Base-by-base conservation (phyloP, 1,140 invertebrate genomes). In the Hyphantria cunea region DNA sequence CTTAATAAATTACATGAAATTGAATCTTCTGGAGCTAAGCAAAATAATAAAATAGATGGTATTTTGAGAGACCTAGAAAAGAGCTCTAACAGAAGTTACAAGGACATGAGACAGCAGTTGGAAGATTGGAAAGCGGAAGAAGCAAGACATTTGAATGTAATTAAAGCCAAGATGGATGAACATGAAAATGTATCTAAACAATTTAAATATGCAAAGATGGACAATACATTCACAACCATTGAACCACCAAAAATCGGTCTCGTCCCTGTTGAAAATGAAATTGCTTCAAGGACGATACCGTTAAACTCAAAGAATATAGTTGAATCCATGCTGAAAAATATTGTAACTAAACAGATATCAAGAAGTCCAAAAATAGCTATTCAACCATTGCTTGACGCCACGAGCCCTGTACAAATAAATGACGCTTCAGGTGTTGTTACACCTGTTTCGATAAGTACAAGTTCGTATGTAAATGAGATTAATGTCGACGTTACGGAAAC, bases 31-130 rank as follows among this genome's bases (percentile, higher is more conserved):
- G 59, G 65, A 15, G 31, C 51, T 6, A 52, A 64, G 8, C 63
- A 75, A 6, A 63, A 68, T 13, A 60, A 59, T 37, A 66, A 78
- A 70, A 56, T 81, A 6, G 17, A 51, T 59, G 10, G 47, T 39
- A 37, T 42, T 17, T 34, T 59, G 17, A 15, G 13, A 15, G 56
- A 59, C 17, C 31, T 59, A 41, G 15, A 49, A 59, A 39, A 13
- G 0, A 50, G 49, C 31, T 59, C 47, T 2, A 59, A 59, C 9
- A 42, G 41, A 9, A 41, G n/a, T 10, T 32, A 63, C 32, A 32
- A 4, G 8, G 14, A 58, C 14, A 39, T 64, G 41, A 45, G 61
- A 25, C 15, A 51, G 5, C 52, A 63, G 25, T 34, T 72, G 37
- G 10, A 54, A 51, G 14, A 54, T 42, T 68, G 60, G 62, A 54